Percentiles rank a stretch among this genome's conserved stretches.
Conservation (phyloP, 2,113 vertebrate genomes). For the Arizona elegans region DNA sequence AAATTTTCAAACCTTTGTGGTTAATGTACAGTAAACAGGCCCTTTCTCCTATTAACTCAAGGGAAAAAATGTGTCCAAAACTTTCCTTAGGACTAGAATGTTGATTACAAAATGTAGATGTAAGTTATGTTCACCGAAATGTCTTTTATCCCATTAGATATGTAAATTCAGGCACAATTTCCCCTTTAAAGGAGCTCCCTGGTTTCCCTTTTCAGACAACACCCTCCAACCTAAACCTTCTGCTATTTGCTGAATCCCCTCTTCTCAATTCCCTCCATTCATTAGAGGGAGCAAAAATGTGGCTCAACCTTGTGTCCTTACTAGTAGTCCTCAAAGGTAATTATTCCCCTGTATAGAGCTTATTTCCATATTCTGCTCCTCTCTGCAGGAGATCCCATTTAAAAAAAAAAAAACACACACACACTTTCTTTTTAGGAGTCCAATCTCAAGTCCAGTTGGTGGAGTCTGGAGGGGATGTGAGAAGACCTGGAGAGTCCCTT, state of each 20-base stretch:
- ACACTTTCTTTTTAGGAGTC: neutral
- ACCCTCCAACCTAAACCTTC: neutral
- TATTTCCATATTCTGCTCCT: neutral
- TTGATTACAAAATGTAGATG: no score
- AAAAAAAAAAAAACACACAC: no score
- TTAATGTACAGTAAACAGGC: no score
- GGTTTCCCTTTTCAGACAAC: neutral
- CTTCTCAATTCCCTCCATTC: neutral
- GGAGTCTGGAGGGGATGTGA: neutral
- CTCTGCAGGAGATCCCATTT: neutral
- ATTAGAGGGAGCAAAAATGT: neutral
- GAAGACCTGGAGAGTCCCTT: no score
- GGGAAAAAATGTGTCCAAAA: no score
- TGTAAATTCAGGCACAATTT: neutral
- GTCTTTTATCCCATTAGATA: neutral
- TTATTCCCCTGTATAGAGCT: no score
- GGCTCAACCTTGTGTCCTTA: neutral
- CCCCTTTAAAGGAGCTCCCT: neutral
- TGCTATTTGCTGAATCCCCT: no score
- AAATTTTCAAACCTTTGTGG: no score
- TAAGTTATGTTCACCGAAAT: no score
- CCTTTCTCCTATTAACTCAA: no score
- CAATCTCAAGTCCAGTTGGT: neutral
- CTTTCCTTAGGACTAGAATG: no score
- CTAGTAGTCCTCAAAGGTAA: neutral